Evolutionary conservation across 2,797 vertebrate species (phyloP).

Genomic region (Sarcophilus harrisii): DNA sequence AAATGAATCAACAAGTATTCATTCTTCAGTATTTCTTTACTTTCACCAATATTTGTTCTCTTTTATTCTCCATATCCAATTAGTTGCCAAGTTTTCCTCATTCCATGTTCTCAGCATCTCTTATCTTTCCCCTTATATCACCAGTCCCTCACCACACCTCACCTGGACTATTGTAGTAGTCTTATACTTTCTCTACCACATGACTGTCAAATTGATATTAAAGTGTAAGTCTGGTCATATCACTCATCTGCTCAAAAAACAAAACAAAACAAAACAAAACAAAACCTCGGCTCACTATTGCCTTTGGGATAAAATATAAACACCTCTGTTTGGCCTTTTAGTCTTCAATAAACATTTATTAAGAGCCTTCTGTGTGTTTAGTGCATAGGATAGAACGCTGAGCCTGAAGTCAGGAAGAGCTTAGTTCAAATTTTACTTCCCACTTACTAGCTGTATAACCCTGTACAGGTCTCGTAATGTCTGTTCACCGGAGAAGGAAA

Average conservation of each 20-base stretch:
- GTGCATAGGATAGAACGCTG: neutral
- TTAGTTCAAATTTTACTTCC: neutral
- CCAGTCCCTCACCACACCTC: neutral
- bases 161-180: neutral
- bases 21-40: neutral
- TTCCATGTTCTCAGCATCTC: neutral
- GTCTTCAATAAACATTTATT: neutral
- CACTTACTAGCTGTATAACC: neutral
- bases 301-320: neutral
- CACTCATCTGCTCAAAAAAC: neutral
- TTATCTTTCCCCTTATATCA: neutral
- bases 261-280: neutral
- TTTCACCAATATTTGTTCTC: neutral
- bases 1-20: neutral
- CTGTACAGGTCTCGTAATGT: neutral
- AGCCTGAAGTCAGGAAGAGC: neutral
- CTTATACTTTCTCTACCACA: neutral
- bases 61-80: neutral
- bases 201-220: neutral
- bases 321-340: neutral
- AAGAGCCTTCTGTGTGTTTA: too few relatives aligned
- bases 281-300: neutral
- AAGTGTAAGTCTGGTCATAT: neutral
- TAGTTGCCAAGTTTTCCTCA: neutral
- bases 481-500: neutral